Evolutionary conservation across 2,113 vertebrate species (phyloP), one percentile per base, ranked within the genome.

Genomic region (Menidia beryllina): DNA sequence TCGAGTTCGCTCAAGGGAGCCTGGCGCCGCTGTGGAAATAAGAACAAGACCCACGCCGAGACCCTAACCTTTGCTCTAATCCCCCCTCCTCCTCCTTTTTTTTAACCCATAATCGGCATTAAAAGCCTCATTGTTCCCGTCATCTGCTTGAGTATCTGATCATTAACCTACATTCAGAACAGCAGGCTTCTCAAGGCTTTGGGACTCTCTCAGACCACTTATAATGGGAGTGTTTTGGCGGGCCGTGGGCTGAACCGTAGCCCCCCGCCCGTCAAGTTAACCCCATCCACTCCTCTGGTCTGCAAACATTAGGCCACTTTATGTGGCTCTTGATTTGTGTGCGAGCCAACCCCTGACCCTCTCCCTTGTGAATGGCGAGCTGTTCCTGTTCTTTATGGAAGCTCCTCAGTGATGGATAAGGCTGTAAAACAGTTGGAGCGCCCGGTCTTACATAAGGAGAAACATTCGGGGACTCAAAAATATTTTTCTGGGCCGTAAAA

Each of bases 151-250:
- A 77, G 73, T 82, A 69, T 90, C 81, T 82, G 81, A 84, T 91
- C 86, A 91, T 92, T 93, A 92, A 93, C 91, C 93, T 91, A 93
- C 83, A 92, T 93, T 89, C 47, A 52, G 80, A 80, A 77, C 75
- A 24, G 69, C 62, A 38, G 79, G 67, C 69, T 86, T 87, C 86
- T 91, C 85, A 84, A 83, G 79, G 69, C 77, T 67, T 69, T 82
- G 75, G 50, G 60, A 39, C 49, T 64, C 47, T 64, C 47, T 59
- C 14, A 0, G 71, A 84, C 82, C 66, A 75, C 67, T 79, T 71
- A 81, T n/a, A 70, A 81, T 78, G 67, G 80, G 47, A 23, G 74
- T 61, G 62, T 77, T 62, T 53, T 26, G 56, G 49, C 65, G 60
- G 62, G 23, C 69, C 26, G 0, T 13, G 36, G 26, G 56, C 70